Evolutionary conservation across 1,140 invertebrate species (phyloP).

Genomic region (Philotrypesis tridentata): DNA sequence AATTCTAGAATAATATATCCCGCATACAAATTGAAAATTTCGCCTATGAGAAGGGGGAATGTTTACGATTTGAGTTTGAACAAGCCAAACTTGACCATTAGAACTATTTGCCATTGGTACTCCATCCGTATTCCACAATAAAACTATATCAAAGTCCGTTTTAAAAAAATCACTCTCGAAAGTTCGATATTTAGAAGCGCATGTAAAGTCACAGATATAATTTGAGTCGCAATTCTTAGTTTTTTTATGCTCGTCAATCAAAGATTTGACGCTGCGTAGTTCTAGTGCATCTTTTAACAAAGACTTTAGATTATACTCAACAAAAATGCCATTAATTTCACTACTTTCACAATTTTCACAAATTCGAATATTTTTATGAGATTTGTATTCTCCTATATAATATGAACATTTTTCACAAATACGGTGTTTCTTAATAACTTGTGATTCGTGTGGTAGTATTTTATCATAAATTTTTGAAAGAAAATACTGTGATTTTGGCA

Average conservation of each 20-base stretch:
- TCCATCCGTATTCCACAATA: slow-evolving; percentile 48
- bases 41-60: slow-evolving; percentile 25
- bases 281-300: neutral
- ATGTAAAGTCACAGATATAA: neutral
- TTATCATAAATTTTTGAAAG: too few relatives aligned
- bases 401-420: too few relatives aligned
- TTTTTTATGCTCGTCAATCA: neutral
- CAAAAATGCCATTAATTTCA: too few relatives aligned
- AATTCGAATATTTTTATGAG: too few relatives aligned
- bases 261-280: neutral
- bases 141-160: slow-evolving; percentile 3
- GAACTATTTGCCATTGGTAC: slow-evolving; percentile 37
- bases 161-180: neutral
- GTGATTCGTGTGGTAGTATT: too few relatives aligned
- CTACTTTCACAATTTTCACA: too few relatives aligned
- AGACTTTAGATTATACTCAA: too few relatives aligned
- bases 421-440: too few relatives aligned
- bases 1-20: slow-evolving; percentile 30
- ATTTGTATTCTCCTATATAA: too few relatives aligned
- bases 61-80: slow-evolving; percentile 40
- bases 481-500: too few relatives aligned
- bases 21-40: slow-evolving; percentile 42
- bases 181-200: neutral
- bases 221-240: neutral
- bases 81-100: slow-evolving; percentile 10